These are phyloP conservation scores for Arrhopalites spinosus DNA, from an alignment of 2,888 invertebrate species.

Conservation along the genomic window DNA sequence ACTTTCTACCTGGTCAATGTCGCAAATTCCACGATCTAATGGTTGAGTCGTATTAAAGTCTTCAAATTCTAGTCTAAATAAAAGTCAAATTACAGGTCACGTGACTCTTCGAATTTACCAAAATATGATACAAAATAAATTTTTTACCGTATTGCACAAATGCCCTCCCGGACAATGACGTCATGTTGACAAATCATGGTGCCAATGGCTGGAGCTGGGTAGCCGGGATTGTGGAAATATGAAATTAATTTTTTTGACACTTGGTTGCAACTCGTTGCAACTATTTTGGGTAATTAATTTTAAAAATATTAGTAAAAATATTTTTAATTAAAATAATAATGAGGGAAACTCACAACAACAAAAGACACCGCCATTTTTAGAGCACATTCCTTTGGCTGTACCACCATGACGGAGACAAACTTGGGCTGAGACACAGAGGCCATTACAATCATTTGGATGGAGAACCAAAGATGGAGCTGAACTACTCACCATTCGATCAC, in stretches of 20 bases:
- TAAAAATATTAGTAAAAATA: not conserved
- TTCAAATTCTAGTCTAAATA: slow-evolving; percentile 49
- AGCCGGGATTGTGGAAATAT: slow-evolving; percentile 51
- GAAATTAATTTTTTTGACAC: slow-evolving; percentile 41
- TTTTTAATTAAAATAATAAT: not conserved
- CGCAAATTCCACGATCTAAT: slow-evolving; percentile 58
- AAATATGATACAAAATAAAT: too few species aligned
- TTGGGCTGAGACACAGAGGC: slow-evolving; percentile 48
- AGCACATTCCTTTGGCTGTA: slow-evolving; percentile 40
- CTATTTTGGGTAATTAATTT: too few species aligned
- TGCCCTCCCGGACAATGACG: slow-evolving; percentile 49
- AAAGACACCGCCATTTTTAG: slow-evolving; percentile 47
- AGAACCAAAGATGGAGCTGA: too few species aligned
- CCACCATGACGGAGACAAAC: slow-evolving; percentile 48
- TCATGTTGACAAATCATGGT: slow-evolving; percentile 53
- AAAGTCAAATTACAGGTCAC: too few species aligned
- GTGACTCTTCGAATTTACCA: too few species aligned
- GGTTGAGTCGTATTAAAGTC: slow-evolving; percentile 56
- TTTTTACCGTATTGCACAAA: slow-evolving; percentile 49
- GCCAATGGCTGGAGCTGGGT: slow-evolving; percentile 53
- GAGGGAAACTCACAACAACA: slow-evolving; percentile 46
- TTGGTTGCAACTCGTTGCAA: slow-evolving; percentile 37
- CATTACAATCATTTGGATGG: slow-evolving; percentile 34
- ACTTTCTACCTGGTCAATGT: slow-evolving; percentile 59
- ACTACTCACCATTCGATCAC: too few species aligned